Evolutionary conservation across 2,797 vertebrate species (phyloP).

Genomic region (Gymnopithys bicolor): DNA sequence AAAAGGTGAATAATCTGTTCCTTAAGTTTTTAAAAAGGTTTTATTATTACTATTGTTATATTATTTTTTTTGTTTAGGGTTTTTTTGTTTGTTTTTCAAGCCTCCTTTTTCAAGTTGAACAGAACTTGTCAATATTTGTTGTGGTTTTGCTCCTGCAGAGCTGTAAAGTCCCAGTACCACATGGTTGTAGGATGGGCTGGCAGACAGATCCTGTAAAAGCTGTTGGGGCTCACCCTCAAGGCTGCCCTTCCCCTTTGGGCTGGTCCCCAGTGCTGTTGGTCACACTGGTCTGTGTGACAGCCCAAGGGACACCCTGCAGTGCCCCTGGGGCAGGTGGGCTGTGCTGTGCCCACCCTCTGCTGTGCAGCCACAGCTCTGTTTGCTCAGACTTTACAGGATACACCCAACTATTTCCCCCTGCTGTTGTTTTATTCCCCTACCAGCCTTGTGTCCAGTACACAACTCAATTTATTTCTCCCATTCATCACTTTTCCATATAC

Average conservation of each 20-base stretch:
- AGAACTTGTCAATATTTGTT: neutral
- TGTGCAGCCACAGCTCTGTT: neutral
- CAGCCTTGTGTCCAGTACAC: neutral
- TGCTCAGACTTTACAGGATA: neutral
- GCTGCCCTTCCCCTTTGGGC: neutral
- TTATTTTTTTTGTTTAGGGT: neutral
- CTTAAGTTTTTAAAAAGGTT: neutral
- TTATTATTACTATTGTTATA: too few relatives aligned
- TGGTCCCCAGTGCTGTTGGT: neutral
- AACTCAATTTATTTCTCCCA: neutral
- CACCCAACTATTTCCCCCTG: neutral
- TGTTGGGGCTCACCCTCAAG: neutral
- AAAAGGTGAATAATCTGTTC: neutral
- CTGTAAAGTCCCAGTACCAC: neutral
- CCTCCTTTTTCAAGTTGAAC: neutral
- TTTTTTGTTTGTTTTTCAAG: neutral
- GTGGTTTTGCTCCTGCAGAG: neutral
- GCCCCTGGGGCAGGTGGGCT: neutral
- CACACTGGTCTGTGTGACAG: fast-evolving
- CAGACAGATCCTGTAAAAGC: neutral
- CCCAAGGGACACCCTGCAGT: fast-evolving
- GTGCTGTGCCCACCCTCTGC: neutral
- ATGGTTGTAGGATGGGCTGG: neutral
- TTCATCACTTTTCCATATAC: neutral
- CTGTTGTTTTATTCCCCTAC: neutral